Percentiles rank a stretch among this genome's conserved stretches.
Conservation (phyloP, 2,888 invertebrate species). For the Drosophila borealis region DNA sequence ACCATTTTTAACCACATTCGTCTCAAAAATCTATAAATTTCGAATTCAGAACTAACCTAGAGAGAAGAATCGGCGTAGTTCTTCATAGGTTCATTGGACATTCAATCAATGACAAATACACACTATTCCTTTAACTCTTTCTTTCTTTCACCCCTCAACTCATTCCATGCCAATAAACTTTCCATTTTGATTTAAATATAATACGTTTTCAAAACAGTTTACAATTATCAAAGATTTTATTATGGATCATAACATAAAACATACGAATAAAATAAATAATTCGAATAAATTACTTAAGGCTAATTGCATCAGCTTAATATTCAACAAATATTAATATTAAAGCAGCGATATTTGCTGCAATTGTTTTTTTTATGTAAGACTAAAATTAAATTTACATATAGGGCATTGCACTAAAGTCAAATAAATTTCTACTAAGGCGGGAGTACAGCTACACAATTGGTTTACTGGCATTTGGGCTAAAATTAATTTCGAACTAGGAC, state of each 20-base stretch:
- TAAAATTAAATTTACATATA: constrained; percentile 39
- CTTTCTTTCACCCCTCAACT: too few species aligned
- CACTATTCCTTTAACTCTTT: too few species aligned
- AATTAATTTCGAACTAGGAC: constrained; percentile 72
- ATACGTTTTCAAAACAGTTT: neutral
- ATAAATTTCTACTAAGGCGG: constrained; percentile 63
- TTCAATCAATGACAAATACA: too few species aligned
- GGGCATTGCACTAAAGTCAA: constrained; percentile 60
- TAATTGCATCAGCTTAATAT: constrained; percentile 41
- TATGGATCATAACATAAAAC: constrained; percentile 50
- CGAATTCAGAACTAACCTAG: too few species aligned
- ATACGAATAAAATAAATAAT: constrained; percentile 65
- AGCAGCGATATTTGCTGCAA: constrained; percentile 15
- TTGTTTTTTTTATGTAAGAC: constrained; percentile 15
- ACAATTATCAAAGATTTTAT: constrained; percentile 37
- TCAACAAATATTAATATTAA: constrained; percentile 32
- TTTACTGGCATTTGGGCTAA: constrained; percentile 74
- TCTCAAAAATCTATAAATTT: too few species aligned
- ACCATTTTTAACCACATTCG: too few species aligned
- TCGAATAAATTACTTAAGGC: constrained; percentile 69
- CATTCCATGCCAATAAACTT: too few species aligned
- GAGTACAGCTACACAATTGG: constrained; percentile 67
- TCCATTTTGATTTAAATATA: too few species aligned
- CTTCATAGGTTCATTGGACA: too few species aligned
- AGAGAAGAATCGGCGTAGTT: too few species aligned